A percentile compares a stretch with the other conserved stretches of the same genome.
Evolutionary conservation across 2,888 invertebrate genomes (phyloP).

Genomic region (Lapara coniferarum): DNA sequence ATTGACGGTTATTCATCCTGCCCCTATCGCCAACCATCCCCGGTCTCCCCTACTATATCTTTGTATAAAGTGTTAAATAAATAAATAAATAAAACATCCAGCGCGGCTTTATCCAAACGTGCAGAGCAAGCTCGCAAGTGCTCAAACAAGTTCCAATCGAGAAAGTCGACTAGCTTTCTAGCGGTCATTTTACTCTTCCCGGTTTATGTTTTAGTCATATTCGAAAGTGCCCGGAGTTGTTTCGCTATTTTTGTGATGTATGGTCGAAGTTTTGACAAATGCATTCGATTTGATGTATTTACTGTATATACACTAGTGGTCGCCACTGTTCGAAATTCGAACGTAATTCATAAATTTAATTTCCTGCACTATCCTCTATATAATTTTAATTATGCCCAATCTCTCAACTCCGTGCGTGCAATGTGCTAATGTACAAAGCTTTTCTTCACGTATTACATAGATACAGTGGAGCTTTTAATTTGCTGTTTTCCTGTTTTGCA

Average conservation of each 20-base stretch:
- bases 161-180: slow-evolving; percentile 57
- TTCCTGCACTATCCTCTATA: too few relatives aligned
- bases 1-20: too few relatives aligned
- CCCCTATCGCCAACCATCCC: too few relatives aligned
- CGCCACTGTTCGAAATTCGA: neutral
- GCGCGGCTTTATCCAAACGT: slow-evolving; percentile 34
- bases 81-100: neutral
- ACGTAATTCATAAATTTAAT: too few relatives aligned
- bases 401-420: too few relatives aligned
- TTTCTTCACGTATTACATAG: too few relatives aligned
- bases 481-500: too few relatives aligned
- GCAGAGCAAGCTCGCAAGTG: slow-evolving; percentile 29
- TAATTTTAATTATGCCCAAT: too few relatives aligned
- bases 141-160: slow-evolving; percentile 53
- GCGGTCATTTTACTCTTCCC: slow-evolving; percentile 39
- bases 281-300: slow-evolving; percentile 16
- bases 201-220: slow-evolving; percentile 28
- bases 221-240: slow-evolving; percentile 24
- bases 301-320: neutral
- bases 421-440: too few relatives aligned
- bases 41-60: too few relatives aligned
- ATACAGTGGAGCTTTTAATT: too few relatives aligned
- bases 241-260: slow-evolving; percentile 3
- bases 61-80: too few relatives aligned
- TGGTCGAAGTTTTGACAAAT: slow-evolving; percentile 28